Percentiles rank a stretch among this genome's conserved stretches.
phyloP scores from a whole-genome alignment of 92 coral and sea anemone genomes.

The Actinernus sp. region DNA sequence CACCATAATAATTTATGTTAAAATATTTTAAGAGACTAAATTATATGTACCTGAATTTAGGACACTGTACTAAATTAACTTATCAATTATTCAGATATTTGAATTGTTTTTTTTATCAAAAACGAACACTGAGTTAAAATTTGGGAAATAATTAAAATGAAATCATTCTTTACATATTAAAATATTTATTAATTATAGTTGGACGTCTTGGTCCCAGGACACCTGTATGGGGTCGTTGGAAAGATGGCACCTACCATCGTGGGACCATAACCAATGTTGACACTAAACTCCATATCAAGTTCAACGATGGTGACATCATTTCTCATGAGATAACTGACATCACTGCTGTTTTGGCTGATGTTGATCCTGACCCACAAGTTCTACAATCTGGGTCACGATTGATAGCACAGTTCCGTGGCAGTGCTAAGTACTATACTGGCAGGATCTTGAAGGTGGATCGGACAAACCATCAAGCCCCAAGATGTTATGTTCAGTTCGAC shows the following conservation, averaged over 20 bases:
- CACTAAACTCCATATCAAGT: slow-evolving; percentile 47
- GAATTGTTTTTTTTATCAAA: no score
- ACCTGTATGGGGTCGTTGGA: slow-evolving; percentile 64
- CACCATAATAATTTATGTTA: no score
- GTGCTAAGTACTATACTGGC: slow-evolving; percentile 49
- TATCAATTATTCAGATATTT: no score
- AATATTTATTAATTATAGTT: no score
- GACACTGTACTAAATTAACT: no score
- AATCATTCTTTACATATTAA: no score
- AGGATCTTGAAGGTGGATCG: slow-evolving; percentile 33
- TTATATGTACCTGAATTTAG: no score
- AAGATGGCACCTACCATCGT: slow-evolving; percentile 33
- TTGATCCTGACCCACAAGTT: slow-evolving; percentile 58
- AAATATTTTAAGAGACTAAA: no score
- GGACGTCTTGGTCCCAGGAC: slow-evolving; percentile 62
- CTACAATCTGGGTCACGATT: slow-evolving; percentile 53
- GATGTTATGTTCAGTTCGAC: slow-evolving; percentile 56
- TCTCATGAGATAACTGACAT: slow-evolving; percentile 43
- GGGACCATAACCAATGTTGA: slow-evolving; percentile 61
- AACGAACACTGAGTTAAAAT: no score
- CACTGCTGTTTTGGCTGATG: slow-evolving; percentile 55
- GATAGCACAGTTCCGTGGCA: slow-evolving; percentile 38
- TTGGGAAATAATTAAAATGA: no score
- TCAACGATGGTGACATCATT: slow-evolving; percentile 61
- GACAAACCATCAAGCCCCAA: slow-evolving; percentile 24